These are phyloP conservation scores for Gopherus flavomarginatus DNA, from an alignment of 2,113 vertebrate genomes.

Conservation along the genomic window DNA sequence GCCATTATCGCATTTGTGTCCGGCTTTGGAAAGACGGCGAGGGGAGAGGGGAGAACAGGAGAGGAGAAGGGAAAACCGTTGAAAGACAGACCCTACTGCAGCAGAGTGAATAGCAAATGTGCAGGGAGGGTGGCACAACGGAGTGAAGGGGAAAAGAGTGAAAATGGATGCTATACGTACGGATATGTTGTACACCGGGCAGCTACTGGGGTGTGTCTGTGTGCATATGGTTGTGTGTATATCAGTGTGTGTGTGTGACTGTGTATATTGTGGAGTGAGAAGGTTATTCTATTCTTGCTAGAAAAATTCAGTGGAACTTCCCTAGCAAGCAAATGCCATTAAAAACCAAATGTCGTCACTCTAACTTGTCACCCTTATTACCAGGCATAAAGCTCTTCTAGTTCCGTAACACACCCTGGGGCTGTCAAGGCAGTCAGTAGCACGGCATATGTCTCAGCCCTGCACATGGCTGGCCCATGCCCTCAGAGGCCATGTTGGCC, in stretches of 20 bases:
- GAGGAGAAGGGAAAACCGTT: not conserved
- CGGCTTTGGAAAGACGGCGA: not conserved
- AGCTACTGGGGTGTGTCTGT: accelerated
- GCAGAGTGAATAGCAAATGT: not conserved
- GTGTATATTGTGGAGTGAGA: accelerated
- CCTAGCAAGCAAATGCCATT: not conserved
- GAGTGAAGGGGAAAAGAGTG: not conserved
- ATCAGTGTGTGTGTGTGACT: accelerated
- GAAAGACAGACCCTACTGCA: not conserved
- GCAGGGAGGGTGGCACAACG: not conserved
- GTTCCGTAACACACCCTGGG: not conserved
- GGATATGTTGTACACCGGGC: accelerated
- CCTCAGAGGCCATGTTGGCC: too few relatives aligned
- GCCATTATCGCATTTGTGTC: not conserved
- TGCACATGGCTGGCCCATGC: not conserved
- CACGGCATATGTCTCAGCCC: not conserved
- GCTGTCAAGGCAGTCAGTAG: not conserved
- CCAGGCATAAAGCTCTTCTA: not conserved
- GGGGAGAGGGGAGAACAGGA: not conserved
- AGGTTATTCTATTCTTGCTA: not conserved
- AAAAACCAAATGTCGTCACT: not conserved
- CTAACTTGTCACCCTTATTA: not conserved
- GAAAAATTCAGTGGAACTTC: not conserved
- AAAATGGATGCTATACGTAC: not conserved
- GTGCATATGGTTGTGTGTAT: too few relatives aligned